A percentile compares a stretch with the other conserved stretches of the same genome.
phyloP scores from a whole-genome alignment of 2,888 invertebrate species.

The Pseudanteris insignis region DNA sequence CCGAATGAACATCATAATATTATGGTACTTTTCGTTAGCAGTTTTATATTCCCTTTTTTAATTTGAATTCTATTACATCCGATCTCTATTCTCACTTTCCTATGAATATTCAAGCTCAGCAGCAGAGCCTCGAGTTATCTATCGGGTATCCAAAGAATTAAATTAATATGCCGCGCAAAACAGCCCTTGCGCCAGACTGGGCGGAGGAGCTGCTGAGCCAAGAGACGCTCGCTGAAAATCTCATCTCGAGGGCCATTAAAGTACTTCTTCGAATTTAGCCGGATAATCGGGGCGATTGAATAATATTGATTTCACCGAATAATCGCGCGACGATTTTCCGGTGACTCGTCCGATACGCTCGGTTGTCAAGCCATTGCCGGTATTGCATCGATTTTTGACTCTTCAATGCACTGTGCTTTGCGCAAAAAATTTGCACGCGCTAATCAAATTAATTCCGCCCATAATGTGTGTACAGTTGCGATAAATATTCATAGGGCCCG shows the following conservation, averaged over 20 bases:
- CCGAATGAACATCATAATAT: conserved; percentile 32
- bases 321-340: conserved; percentile 15
- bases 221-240: conserved; percentile 48
- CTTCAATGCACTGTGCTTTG: background rate
- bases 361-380: too few species aligned
- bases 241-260: conserved; percentile 54
- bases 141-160: conserved; percentile 66
- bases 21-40: conserved; percentile 8
- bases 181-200: conserved; percentile 50
- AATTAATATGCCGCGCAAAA: conserved; percentile 65
- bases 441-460: conserved; percentile 18
- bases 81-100: conserved; percentile 66
- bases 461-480: too few species aligned
- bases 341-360: conserved; percentile 11
- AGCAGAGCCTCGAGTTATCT: conserved; percentile 56
- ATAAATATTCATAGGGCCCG: conserved; percentile 29
- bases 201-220: conserved; percentile 44
- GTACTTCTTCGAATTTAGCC: conserved; percentile 49
- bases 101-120: conserved; percentile 65
- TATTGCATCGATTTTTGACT: too few species aligned
- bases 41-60: conserved; percentile 55
- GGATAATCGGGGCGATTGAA: conserved; percentile 49
- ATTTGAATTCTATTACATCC: conserved; percentile 67
- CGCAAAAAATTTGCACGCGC: conserved; percentile 4
- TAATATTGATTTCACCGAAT: conserved; percentile 37